phyloP scores from a whole-genome alignment of 2,888 invertebrate species.

The Hofmannophila pseudospretella region DNA sequence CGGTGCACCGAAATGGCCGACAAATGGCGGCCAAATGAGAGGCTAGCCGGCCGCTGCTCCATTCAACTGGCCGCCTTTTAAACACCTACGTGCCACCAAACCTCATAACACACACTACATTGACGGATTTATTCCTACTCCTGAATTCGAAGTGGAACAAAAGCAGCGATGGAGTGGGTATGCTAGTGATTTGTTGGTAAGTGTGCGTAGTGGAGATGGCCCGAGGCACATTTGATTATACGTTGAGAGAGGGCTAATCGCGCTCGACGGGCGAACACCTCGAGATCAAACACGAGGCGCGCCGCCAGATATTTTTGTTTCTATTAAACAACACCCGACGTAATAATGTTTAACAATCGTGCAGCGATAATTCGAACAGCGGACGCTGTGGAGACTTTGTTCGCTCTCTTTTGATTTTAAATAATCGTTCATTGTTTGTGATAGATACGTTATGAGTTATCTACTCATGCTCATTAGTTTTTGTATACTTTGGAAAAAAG shows the following conservation, averaged over 20 bases:
- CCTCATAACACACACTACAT: constrained; percentile 18
- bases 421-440: no score
- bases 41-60: constrained; percentile 64
- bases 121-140: constrained; percentile 10
- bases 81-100: constrained; percentile 23
- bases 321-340: constrained; percentile 79
- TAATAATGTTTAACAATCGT: constrained; percentile 79
- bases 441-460: no score
- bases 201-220: constrained; percentile 41
- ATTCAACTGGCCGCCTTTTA: constrained; percentile 51
- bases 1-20: constrained; percentile 76
- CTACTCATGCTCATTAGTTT: no score
- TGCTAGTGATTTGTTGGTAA: constrained; percentile 15
- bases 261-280: constrained; percentile 77
- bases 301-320: constrained; percentile 79
- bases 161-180: constrained; percentile 32
- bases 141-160: constrained; percentile 2
- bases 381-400: constrained; percentile 31
- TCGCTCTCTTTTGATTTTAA: no score
- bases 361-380: constrained; percentile 73
- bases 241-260: constrained; percentile 77
- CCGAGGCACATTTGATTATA: constrained; percentile 76
- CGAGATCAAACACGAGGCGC: constrained; percentile 78
- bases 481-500: not conserved
- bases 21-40: constrained; percentile 78